Evolutionary conservation across 2,888 invertebrate genomes (phyloP).

Genomic region (Meiosimyza platycephala): DNA sequence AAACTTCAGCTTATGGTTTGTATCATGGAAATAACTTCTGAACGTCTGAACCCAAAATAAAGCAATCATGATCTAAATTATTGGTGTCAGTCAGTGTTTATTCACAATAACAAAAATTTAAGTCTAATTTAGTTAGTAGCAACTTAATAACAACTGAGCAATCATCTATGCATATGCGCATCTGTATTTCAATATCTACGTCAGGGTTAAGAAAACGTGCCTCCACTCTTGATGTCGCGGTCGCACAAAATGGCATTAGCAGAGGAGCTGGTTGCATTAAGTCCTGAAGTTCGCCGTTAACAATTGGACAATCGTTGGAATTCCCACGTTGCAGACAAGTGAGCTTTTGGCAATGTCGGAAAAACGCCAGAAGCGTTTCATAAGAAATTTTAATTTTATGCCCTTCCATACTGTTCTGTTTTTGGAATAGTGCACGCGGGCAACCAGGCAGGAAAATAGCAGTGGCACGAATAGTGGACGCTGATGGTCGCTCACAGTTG

Average conservation of each 20-base stretch:
- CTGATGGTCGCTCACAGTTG: neutral
- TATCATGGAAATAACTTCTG: no score
- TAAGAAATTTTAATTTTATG: constrained; percentile 58
- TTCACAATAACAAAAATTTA: no score
- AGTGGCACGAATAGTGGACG: neutral
- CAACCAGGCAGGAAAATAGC: neutral
- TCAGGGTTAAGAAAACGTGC: neutral
- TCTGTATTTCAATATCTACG: neutral
- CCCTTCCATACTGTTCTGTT: neutral
- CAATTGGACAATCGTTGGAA: constrained; percentile 24
- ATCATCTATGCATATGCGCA: no score
- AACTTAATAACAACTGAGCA: no score
- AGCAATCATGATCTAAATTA: no score
- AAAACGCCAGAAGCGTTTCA: constrained; percentile 61
- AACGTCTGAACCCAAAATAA: no score
- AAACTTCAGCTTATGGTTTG: no score
- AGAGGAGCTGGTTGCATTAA: constrained; percentile 15
- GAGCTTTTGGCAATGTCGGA: constrained; percentile 14
- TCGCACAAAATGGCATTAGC: constrained; percentile 16
- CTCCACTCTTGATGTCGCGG: neutral
- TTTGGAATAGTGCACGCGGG: neutral
- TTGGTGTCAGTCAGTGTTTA: no score
- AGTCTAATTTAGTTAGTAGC: no score
- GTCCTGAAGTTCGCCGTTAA: constrained; percentile 1
- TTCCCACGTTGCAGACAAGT: constrained; percentile 27